Evolutionary conservation across 35 echinoderm and acorn worm species (phyloP).

Genomic region (Heliocidaris erythrogramma): DNA sequence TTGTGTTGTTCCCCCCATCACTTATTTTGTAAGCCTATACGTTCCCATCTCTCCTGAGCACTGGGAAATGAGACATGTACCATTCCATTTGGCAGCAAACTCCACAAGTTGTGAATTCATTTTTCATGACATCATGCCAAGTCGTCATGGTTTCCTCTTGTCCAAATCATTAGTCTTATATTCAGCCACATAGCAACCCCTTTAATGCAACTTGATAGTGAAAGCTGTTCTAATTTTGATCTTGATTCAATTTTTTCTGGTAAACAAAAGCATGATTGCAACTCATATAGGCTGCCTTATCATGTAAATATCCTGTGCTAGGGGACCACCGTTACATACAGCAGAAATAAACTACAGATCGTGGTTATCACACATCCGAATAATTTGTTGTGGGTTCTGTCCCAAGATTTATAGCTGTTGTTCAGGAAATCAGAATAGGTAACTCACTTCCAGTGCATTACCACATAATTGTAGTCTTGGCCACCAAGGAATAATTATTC

Average conservation of each 20-base stretch:
- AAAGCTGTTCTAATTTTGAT: neutral
- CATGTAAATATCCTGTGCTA: neutral
- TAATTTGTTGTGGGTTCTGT: neutral
- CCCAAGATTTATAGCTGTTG: neutral
- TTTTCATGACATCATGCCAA: constrained; percentile 17
- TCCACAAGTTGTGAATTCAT: neutral
- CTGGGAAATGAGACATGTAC: neutral
- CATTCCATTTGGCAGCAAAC: constrained; percentile 1
- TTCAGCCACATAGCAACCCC: neutral
- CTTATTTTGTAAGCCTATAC: constrained; percentile 52
- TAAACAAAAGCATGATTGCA: neutral
- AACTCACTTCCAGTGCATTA: constrained; percentile 1
- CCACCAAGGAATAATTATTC: neutral
- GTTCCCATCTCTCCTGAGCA: neutral
- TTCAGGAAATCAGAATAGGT: neutral
- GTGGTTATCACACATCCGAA: neutral
- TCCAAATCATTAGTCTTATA: neutral
- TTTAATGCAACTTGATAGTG: neutral
- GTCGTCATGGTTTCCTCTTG: constrained; percentile 7
- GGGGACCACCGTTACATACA: neutral
- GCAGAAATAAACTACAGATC: neutral
- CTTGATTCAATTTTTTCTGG: neutral
- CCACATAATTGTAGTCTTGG: neutral
- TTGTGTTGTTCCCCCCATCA: constrained; percentile 15
- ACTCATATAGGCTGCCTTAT: neutral